Evolutionary conservation across 2,888 invertebrate genomes (phyloP), one percentile per base, ranked within the genome.

Genomic region (Iphiclides podalirius): DNA sequence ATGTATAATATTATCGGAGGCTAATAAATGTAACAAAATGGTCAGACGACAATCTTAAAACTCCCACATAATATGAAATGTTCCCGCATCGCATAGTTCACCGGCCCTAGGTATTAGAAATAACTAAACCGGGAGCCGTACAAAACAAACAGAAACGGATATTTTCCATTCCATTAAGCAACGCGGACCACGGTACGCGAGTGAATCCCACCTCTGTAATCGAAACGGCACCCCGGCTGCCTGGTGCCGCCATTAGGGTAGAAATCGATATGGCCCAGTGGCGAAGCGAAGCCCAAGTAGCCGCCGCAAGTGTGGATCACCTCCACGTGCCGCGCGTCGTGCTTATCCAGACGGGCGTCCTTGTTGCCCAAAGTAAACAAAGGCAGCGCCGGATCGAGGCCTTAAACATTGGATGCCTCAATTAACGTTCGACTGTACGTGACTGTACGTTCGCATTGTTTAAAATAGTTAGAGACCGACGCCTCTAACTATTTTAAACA

Each of bases 241-340:
- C 84, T 64, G 4, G 81, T 81, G 0, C 92, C 92, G 0, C 92
- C 92, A 56, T 92, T 92, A 0, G 91, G 91, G 58, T 90, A 92
- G 65, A 91, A 92, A 74, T 92, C 92, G n/a, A 91, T 89, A 58
- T 91, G 91, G 0, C 92, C 92, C 44, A 91, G 66, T 0, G 91
- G 90, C 1, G 89, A 79, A 8, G 85, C 76, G 54, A 91, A 90
- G n/a, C 91, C 92, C 1, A 91, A 78, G 63, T 90, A 90, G 0
- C 91, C 91, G 1, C 91, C 91, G 45, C 91, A 91, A 0, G 91
- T 90, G 63, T 92, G 92, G 28, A 92, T 90, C 12, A 92, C 91
- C 60, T 92, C 92, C 1, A 92, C 92, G 53, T 91, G 90, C 1
- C 88, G 76, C 0, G 92, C 92, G 58, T 92, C 91, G 41, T 88